phyloP scores from a whole-genome alignment of 2,888 invertebrate species.

The Cephus spinipes region DNA sequence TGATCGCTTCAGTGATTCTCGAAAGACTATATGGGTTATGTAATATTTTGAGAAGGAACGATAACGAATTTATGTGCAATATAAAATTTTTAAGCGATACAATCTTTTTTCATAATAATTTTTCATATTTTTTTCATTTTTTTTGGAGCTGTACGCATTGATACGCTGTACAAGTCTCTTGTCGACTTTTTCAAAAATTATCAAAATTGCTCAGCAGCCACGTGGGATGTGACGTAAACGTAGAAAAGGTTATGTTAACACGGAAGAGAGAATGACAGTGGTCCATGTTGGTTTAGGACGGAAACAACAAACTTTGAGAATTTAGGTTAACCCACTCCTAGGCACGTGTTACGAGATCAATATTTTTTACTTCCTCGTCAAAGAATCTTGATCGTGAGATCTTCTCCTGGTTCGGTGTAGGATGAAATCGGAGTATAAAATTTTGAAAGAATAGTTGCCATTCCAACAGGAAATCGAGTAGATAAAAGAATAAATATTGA shows the following conservation, averaged over 20 bases:
- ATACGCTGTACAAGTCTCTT: background rate
- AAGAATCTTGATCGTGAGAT: background rate
- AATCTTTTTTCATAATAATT: too few relatives aligned
- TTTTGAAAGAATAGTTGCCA: background rate
- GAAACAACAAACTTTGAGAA: conserved; percentile 42
- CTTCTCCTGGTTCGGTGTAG: background rate
- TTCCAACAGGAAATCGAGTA: background rate
- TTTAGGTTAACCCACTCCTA: conserved; percentile 44
- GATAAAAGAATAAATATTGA: background rate
- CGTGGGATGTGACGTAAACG: conserved; percentile 33
- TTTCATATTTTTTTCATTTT: too few relatives aligned
- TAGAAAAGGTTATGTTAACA: conserved; percentile 46
- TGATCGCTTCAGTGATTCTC: too few relatives aligned
- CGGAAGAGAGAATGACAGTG: background rate
- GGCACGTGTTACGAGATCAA: conserved; percentile 52
- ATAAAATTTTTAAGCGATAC: too few relatives aligned
- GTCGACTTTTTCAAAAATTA: background rate
- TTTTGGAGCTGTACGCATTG: background rate
- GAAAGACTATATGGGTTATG: too few relatives aligned
- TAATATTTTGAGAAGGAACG: too few relatives aligned
- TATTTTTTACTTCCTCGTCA: conserved; percentile 40
- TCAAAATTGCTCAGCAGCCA: background rate
- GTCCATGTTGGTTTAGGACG: conserved; percentile 54
- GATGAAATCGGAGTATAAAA: background rate
- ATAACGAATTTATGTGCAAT: too few relatives aligned